phyloP scores from a whole-genome alignment of 2,797 vertebrate genomes.

The Fistularia commersonii region DNA sequence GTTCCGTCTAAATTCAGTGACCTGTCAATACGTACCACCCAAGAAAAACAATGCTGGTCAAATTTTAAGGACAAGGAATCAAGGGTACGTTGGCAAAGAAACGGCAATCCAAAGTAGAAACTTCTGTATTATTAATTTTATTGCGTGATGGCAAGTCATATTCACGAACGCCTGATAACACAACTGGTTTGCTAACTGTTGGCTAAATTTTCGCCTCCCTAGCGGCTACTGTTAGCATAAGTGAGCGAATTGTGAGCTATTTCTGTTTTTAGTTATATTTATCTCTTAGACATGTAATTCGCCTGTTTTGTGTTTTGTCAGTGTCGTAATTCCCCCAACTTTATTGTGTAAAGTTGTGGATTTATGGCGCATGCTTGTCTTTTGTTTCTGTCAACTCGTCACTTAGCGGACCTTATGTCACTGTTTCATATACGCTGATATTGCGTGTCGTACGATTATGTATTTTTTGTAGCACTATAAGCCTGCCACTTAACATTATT shows the following conservation, averaged over 20 bases:
- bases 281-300: not conserved
- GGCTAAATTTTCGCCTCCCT: slow-evolving; percentile 3
- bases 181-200: not conserved
- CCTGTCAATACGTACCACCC: not conserved
- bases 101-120: no score
- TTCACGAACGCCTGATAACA: not conserved
- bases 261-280: not conserved
- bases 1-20: slow-evolving; percentile 26
- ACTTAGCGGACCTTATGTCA: no score
- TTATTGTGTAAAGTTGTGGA: no score
- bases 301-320: no score
- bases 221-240: not conserved
- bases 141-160: not conserved
- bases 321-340: no score
- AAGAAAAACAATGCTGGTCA: not conserved
- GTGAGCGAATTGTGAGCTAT: not conserved
- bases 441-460: no score
- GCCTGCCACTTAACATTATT: no score
- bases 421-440: no score
- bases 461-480: no score
- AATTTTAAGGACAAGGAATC: slow-evolving; percentile 8
- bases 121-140: rapidly evolving
- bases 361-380: no score
- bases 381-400: no score
- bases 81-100: not conserved